Base-by-base conservation (phyloP, 1,140 invertebrate species). In the Drosophila kurseongensis region DNA sequence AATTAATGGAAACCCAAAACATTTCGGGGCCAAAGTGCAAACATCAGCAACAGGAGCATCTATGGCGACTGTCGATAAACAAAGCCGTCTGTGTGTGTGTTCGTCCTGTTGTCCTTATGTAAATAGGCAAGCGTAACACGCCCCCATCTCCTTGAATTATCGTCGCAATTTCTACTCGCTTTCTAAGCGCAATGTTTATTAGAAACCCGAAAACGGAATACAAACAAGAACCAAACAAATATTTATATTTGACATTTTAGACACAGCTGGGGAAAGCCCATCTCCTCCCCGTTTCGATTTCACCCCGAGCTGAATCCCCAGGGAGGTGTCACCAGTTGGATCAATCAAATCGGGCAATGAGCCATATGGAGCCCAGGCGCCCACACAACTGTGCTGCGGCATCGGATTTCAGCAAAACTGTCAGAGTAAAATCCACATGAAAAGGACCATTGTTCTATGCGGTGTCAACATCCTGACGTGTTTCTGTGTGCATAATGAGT, bases 201-300 rank as follows among this genome's bases (percentile, higher is more conserved):
- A 62, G 67, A 65, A 54, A 54, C 59, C 44, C 77, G 27, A 77
- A 74, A 74, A 58, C 67, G 47, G 50, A 84, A 85, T 72, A 61
- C 77, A 80, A 68, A 65, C 58, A 80, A 60, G 59, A 58, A 69
- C 65, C 67, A 58, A 51, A 44, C 58, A 85, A 85, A 85, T 84
- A 84, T 84, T 84, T 84, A 72, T 80, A 66, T 83, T 75, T 66
- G 75, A 51, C 71, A 84, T 84, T 83, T 83, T 76, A 80, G 76
- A 84, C 57, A 67, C 60, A 76, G 68, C 67, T 72, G 68, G 41
- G 29, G 7, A 35, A 40, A 40, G 35, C 8, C 59, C 41, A 13
- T 38, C 5, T 27, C 27, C 10, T 1, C 27, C 3, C 23, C 23
- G 7, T 9, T 1, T 35, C 35, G 9, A 16, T 18, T 32, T 14